Evolutionary conservation across 2,888 invertebrate species (phyloP), one percentile per base, ranked within the genome.

Genomic region (Mycalesis mineus): DNA sequence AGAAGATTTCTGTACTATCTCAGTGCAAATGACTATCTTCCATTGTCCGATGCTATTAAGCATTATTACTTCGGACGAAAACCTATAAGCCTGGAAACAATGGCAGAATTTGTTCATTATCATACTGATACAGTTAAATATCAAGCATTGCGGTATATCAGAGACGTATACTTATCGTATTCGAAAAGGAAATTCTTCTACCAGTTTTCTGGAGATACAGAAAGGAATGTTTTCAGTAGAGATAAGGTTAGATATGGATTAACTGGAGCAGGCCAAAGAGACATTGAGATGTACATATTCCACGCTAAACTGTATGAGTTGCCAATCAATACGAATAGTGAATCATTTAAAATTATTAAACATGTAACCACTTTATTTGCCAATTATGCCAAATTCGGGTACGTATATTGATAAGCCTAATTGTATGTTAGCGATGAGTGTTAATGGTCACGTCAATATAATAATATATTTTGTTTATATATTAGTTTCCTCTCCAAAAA

Each of bases 311-410:
- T 33, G 0, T 60, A 63, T 4, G 70, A 74, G 22, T 36, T 81
- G 28, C 69, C 70, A 3, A 44, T 80, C 7, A 72, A 73, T 44
- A 75, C 70, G 15, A 64, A 61, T 17, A 70, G 68, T 13, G 71
- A 69, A 52, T 74, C 75, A 15, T 76, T 74, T 48, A 63, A 73
- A n/a, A 67, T 83, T 55, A 65, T 84, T 1, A 66, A 75, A 40
- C 70, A 77, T 9, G 71, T 69, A 0, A 79, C 78, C 58, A 58
- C 66, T 1, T 54, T 80, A 1, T 82, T 82, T 36, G 77, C 77
- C 0, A 83, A 82, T 59, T 82, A 82, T 42, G 82, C 80, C 1
- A 81, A 81, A 65, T 75, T 68, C 59, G 80, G 82, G 82, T 83
- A 58, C 75, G 79, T 73, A 36, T 45, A 15, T 31, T 2, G 9